These are phyloP conservation scores for Torymus auratus DNA, from an alignment of 2,888 invertebrate species.

Conservation along the genomic window DNA sequence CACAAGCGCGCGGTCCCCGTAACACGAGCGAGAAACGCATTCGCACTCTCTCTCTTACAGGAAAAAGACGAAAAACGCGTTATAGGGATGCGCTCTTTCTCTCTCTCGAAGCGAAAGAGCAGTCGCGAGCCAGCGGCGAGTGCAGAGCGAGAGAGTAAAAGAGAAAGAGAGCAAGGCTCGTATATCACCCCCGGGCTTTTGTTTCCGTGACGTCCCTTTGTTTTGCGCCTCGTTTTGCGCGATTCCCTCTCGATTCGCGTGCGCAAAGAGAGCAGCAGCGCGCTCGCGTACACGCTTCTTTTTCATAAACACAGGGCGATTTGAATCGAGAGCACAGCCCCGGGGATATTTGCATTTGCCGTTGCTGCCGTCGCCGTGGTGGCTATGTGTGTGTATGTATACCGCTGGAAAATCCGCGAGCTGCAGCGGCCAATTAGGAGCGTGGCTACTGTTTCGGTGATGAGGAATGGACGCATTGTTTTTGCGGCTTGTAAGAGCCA, in stretches of 20 bases:
- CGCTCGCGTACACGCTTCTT: conserved; percentile 38
- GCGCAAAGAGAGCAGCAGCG: conserved; percentile 23
- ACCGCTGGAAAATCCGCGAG: conserved; percentile 39
- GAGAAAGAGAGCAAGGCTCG: conserved; percentile 60
- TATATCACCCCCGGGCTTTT: conserved; percentile 67
- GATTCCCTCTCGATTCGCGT: conserved; percentile 61
- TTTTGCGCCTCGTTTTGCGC: conserved; percentile 66
- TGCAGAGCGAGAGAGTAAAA: conserved; percentile 53
- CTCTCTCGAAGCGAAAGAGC: conserved; percentile 3
- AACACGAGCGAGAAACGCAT: conserved; percentile 34
- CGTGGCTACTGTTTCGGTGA: conserved; percentile 27
- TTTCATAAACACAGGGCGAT: conserved; percentile 45
- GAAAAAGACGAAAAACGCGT: conserved; percentile 28
- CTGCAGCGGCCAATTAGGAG: conserved; percentile 44
- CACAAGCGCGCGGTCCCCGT: conserved; percentile 3
- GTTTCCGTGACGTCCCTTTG: conserved; percentile 68
- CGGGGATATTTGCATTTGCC: conserved; percentile 35
- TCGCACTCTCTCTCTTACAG: background rate
- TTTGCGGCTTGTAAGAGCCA: background rate
- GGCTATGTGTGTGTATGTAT: too few species aligned
- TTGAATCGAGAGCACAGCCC: background rate
- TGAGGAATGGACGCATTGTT: conserved; percentile 49
- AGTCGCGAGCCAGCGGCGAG: conserved; percentile 1
- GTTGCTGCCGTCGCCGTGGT: background rate
- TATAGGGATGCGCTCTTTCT: too few species aligned